Base-by-base conservation (phyloP, 30 jellyfish, hydroid and myxozoan genomes). In the Turritopsis rubra region DNA sequence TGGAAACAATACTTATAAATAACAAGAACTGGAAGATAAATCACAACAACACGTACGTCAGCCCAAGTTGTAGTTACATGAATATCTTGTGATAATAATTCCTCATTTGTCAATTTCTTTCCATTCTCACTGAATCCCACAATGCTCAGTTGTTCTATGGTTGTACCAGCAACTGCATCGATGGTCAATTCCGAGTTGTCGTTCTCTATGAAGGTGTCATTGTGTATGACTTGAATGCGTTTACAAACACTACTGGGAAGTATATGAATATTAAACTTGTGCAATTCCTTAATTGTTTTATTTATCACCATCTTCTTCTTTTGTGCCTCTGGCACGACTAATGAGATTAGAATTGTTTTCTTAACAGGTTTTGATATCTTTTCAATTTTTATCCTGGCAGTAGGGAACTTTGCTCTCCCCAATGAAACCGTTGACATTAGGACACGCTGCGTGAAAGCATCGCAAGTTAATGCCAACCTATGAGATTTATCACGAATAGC, bases 1-100 rank as follows among this genome's bases (percentile, higher is more conserved):
- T n/a, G n/a, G n/a, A n/a, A n/a, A n/a, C n/a, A n/a, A n/a, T n/a
- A n/a, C n/a, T n/a, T n/a, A n/a, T 3, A 41, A 41, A 41, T 41
- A 41, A 3, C 9, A 41, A 41, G 9, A 41, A 13, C 60, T 41
- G 60, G 9, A 5, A 41, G 5, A 41, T 41, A 3, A n/a, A 41
- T 41, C 60, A 3, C 60, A 41, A 41, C 5, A 41, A 41, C 60
- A 41, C n/a, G n/a, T 68, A 77, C 85, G 27, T 77, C 85, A 28
- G 85, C 85, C 85, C 85, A 77, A 3, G 85, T 77, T 26, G 85
- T 52, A 26, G 79, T 28, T 3, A 77, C 85, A 17, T 77, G 70
- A 16, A 66, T 54, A 28, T 29, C 71, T 29, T 77, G 85, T 23
- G 85, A 29, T 18, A 21, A 27, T 1, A 77, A 60, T 8, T 77